Evolutionary conservation across 1,140 invertebrate species (phyloP), one percentile per base, ranked within the genome.

Genomic region (Lepidotrigona ventralis): DNA sequence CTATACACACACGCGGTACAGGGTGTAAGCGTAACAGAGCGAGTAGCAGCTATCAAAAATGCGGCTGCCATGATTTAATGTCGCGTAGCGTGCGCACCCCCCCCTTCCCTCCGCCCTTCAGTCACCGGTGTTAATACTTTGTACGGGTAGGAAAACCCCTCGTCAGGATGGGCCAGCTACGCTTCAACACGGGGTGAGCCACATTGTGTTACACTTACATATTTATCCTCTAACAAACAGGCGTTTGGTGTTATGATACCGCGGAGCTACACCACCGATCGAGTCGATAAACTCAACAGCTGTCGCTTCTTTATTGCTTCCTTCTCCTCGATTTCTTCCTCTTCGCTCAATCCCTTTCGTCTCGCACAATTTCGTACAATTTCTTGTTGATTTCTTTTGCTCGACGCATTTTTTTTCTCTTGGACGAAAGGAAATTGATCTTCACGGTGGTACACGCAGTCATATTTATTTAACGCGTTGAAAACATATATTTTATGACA

Each of bases 221-320:
- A 94, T 94, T 93, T 94, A 94, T 94, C 92, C 92, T 89, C 90
- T 93, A 93, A 94, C 92, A 94, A 93, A 94, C 92, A 93, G 92
- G 92, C 92, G 92, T 93, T 91, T 87, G 88, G 90, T 94, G 92
- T 94, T 93, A 91, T 93, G 92, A 94, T 94, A 93, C 92, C 91
- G 89, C 84, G 82, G 86, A 88, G 90, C 87, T 89, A 85, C 88
- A 91, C 85, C 86, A 85, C 86, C 81, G 91, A 90, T 77, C 68
- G 29, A 58, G 51, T 75, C 77, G 81, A 77, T 60, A 72, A 79
- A 79, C 39, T 79, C 72, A 86, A 87, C 92, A 93, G 92, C 91
- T 93, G 92, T 87, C 88, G 84, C 23, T 46, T 19, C 56, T 76
- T 76, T 51, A 76, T 81, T n/a, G 58, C 88, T 75, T 89, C 74